These are phyloP conservation scores for Platalea minor DNA, from an alignment of 2,797 vertebrate genomes.

Conservation along the genomic window DNA sequence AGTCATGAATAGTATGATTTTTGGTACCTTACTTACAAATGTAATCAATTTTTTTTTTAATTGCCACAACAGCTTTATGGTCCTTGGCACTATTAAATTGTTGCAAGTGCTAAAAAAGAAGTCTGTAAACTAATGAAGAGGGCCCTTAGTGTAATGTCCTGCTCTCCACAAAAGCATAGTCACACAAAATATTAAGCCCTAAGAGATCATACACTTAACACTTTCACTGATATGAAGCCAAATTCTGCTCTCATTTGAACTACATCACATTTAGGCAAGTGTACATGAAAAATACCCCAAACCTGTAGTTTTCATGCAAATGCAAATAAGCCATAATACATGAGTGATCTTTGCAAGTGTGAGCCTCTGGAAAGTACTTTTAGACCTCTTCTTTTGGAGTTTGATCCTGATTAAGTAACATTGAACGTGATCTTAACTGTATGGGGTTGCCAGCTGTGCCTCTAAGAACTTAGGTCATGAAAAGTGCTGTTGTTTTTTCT, in stretches of 20 bases:
- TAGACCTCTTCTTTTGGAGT: background rate
- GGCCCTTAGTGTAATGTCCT: background rate
- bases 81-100: background rate
- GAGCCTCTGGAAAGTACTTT: background rate
- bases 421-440: background rate
- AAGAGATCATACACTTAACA: background rate
- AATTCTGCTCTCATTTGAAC: background rate
- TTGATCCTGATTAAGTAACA: background rate
- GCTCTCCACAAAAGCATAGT: background rate
- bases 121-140: background rate
- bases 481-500: background rate
- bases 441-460: background rate
- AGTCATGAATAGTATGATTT: background rate
- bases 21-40: constrained; percentile 24
- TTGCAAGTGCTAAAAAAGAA: background rate
- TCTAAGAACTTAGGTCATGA: background rate
- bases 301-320: background rate
- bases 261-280: background rate
- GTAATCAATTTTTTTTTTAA: background rate
- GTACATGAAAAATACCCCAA: background rate
- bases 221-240: background rate
- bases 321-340: background rate
- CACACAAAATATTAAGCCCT: background rate
- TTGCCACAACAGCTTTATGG: background rate
- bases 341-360: background rate